phyloP scores from a whole-genome alignment of 2,113 vertebrate genomes.

The Corythaeola cristata region DNA sequence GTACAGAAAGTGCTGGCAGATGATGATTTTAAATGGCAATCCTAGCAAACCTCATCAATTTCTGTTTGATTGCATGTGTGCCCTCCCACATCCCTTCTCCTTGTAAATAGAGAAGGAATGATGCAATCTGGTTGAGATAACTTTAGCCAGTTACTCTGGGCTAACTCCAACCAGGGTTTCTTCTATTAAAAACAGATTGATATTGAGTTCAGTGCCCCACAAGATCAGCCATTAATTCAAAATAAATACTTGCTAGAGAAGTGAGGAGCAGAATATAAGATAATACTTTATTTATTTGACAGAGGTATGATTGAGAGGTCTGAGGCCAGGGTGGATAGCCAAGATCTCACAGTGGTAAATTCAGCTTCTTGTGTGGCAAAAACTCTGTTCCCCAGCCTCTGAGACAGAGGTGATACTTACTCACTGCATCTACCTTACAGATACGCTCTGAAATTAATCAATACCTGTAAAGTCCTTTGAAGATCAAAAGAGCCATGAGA shows the following conservation, averaged over 20 bases:
- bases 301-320: background rate
- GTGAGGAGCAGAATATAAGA: background rate
- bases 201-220: background rate
- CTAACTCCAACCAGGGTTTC: background rate
- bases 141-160: background rate
- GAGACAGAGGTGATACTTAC: background rate
- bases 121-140: background rate
- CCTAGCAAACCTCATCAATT: background rate
- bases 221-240: background rate
- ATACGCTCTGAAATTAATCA: background rate
- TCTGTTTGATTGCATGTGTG: background rate
- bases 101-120: background rate
- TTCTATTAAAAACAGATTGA: background rate
- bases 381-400: background rate
- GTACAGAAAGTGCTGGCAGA: background rate
- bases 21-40: background rate
- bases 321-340: background rate
- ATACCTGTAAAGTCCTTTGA: background rate
- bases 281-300: background rate
- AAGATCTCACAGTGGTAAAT: fast-evolving
- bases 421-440: background rate
- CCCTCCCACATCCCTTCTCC: background rate
- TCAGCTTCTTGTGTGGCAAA: background rate
- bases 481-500: background rate
- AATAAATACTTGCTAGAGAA: background rate